Conservation (phyloP, 2,113 vertebrate species). For the Sarotherodon lohbergeri region DNA sequence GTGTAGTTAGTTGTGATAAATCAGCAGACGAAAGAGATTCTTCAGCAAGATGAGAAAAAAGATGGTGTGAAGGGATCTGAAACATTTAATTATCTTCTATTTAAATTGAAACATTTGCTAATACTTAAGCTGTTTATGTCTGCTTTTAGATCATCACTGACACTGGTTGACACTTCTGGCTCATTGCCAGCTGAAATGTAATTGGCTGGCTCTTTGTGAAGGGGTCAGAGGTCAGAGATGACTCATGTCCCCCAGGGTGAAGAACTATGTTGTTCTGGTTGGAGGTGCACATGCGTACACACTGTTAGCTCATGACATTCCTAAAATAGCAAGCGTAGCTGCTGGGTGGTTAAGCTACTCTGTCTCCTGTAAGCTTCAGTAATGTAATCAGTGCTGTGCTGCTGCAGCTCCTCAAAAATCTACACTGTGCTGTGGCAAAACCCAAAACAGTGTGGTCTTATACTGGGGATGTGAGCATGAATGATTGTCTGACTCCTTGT, state of each 20-base stretch:
- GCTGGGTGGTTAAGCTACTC: neutral
- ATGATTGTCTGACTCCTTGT: neutral
- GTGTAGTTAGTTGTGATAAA: neutral
- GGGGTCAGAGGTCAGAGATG: constrained; percentile 47
- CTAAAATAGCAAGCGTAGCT: neutral
- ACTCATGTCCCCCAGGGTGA: constrained; percentile 16
- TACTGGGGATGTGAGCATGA: neutral
- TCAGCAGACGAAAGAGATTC: neutral
- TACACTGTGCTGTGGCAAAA: neutral
- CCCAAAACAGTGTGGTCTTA: neutral
- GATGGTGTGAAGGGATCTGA: neutral
- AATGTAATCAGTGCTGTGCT: neutral
- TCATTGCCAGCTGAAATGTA: neutral
- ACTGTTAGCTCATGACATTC: neutral
- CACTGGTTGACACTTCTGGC: neutral
- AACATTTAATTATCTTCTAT: neutral
- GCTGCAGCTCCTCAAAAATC: neutral
- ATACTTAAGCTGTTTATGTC: neutral
- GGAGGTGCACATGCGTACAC: neutral
- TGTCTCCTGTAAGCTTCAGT: neutral
- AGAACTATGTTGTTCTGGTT: constrained; percentile 18
- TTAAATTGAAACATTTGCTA: neutral
- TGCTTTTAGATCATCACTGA: neutral
- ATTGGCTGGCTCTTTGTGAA: neutral
- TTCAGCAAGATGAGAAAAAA: neutral